Percentiles rank a stretch among this genome's conserved stretches.
Evolutionary conservation across 2,113 vertebrate species (phyloP).

Genomic region (Patagioenas fasciata): DNA sequence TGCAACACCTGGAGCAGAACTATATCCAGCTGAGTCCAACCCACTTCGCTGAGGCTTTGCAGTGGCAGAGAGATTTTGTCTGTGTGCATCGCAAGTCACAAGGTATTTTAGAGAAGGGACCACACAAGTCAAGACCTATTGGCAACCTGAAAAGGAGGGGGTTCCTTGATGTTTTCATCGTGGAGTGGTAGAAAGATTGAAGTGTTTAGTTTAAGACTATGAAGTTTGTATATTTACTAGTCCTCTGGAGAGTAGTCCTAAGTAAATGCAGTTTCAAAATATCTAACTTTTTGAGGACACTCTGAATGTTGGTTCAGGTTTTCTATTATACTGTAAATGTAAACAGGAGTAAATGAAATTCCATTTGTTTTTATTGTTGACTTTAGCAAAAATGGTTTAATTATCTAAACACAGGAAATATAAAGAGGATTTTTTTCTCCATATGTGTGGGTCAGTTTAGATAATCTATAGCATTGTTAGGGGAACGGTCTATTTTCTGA

Average conservation of each 20-base stretch:
- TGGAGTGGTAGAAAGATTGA: background rate
- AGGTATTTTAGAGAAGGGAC: background rate
- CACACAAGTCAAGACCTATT: background rate
- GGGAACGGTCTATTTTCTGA: background rate
- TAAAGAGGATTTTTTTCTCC: background rate
- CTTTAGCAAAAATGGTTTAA: background rate
- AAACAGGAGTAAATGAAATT: background rate
- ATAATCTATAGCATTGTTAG: background rate
- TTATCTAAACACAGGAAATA: background rate
- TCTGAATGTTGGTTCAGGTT: background rate
- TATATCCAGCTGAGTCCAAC: background rate
- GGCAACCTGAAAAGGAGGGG: background rate
- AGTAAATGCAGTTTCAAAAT: constrained; percentile 26
- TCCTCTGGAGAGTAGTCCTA: background rate
- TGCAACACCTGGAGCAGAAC: background rate
- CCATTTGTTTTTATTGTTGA: background rate
- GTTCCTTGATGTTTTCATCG: background rate
- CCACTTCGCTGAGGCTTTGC: background rate
- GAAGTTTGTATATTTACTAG: background rate
- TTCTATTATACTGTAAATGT: background rate
- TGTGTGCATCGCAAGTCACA: background rate
- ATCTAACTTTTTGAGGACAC: background rate
- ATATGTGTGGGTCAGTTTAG: background rate
- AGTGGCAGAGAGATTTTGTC: background rate
- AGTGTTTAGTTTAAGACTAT: background rate